Evolutionary conservation across 2,888 invertebrate species (phyloP).

Genomic region (Metopia argyrocephala): DNA sequence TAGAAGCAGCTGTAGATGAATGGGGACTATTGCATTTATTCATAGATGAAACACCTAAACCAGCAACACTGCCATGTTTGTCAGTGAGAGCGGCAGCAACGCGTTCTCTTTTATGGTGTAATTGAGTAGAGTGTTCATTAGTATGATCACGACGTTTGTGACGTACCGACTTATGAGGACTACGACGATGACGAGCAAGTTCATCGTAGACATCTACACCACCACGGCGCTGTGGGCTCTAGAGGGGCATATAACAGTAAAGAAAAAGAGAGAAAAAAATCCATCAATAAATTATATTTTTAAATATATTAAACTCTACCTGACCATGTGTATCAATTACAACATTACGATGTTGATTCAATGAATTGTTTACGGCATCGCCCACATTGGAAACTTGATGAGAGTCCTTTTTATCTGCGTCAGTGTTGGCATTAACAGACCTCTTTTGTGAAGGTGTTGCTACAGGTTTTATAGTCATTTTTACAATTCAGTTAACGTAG

Average conservation of each 20-base stretch:
- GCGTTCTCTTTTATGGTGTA: slow-evolving; percentile 76
- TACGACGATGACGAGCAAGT: slow-evolving; percentile 76
- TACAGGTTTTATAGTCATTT: slow-evolving; percentile 78
- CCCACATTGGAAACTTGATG: slow-evolving; percentile 68
- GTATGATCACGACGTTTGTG: slow-evolving; percentile 76
- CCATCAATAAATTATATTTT: too few relatives aligned
- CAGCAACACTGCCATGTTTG: slow-evolving; percentile 66
- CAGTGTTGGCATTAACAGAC: slow-evolving; percentile 67
- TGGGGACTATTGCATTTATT: slow-evolving; percentile 72
- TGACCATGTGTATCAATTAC: slow-evolving; percentile 75
- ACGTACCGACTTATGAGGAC: slow-evolving; percentile 77
- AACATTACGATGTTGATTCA: slow-evolving; percentile 72
- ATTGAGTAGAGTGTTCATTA: slow-evolving; percentile 64
- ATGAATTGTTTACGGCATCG: slow-evolving; percentile 65
- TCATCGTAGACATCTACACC: slow-evolving; percentile 76
- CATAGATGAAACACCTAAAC: slow-evolving; percentile 43
- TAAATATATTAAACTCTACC: too few relatives aligned
- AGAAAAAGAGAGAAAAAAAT: slow-evolving; percentile 8
- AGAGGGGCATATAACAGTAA: too few relatives aligned
- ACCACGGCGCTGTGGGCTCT: slow-evolving; percentile 78
- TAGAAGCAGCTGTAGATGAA: slow-evolving; percentile 61
- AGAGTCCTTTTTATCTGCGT: slow-evolving; percentile 70
- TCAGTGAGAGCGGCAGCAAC: slow-evolving; percentile 68
- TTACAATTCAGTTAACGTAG: slow-evolving; percentile 4
- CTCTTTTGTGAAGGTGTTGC: slow-evolving; percentile 72